Conservation (phyloP, 92 coral and sea anemone species). For the Isaurus tuberculatus region DNA sequence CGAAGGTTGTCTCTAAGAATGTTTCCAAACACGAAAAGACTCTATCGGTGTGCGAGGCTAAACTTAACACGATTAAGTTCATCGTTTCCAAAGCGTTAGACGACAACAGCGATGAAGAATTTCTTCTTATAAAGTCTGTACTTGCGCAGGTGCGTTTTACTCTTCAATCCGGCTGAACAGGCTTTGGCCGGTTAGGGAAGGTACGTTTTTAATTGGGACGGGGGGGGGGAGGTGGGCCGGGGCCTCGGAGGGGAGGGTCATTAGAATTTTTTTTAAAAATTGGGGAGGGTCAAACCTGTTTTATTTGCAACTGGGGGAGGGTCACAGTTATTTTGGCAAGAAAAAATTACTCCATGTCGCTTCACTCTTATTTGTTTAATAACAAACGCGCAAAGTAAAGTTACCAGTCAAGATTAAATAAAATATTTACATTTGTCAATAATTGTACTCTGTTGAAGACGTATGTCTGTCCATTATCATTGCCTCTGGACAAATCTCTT, state of each 20-base stretch:
- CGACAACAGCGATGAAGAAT: conserved; percentile 4
- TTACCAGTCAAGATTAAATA: too few relatives aligned
- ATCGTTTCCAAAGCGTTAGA: conserved; percentile 3
- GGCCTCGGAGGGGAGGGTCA: conserved; percentile 21
- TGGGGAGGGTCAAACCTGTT: conserved; percentile 10
- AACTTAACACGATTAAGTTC: background rate
- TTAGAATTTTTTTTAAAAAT: background rate
- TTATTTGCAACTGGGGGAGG: background rate
- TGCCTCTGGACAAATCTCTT: too few relatives aligned
- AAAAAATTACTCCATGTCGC: conserved; percentile 7
- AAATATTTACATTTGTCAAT: too few relatives aligned
- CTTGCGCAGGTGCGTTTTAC: too few relatives aligned
- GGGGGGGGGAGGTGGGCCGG: background rate
- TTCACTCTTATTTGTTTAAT: background rate
- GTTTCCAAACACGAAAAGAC: background rate
- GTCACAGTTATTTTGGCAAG: conserved; percentile 1
- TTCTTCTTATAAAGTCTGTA: background rate
- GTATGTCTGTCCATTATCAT: too few relatives aligned
- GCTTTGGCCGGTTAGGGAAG: conserved; percentile 3
- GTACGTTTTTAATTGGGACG: conserved; percentile 11
- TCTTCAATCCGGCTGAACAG: too few relatives aligned
- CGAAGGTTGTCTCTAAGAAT: background rate
- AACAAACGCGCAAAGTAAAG: too few relatives aligned
- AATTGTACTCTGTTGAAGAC: too few relatives aligned
- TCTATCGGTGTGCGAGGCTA: background rate